Evolutionary conservation across 2,888 invertebrate species (phyloP), one percentile per base, ranked within the genome.

Genomic region (Platycheirus rosarum): DNA sequence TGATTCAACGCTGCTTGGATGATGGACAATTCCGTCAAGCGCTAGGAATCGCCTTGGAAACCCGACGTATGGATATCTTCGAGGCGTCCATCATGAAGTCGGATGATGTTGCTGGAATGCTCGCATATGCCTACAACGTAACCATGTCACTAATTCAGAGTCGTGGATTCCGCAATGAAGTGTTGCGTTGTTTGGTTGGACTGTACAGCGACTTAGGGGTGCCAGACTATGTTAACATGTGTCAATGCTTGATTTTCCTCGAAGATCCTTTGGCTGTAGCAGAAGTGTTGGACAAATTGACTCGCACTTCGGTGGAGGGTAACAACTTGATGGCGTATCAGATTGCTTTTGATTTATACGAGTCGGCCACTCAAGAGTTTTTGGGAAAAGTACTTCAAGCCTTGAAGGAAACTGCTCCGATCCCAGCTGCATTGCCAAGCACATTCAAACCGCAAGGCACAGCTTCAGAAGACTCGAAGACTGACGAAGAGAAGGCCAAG

Each of bases 211-310:
- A 96, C 69, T 92, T 98, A 40, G 94, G 95, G 20, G 95, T 96
- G 26, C 98, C 99, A 0, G 99, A 99, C 90, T 99, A 98, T 90
- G 98, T 99, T 14, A 98, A 97, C 90, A 98, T 99, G 95, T 98
- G 98, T 87, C 97, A 99, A 91, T 99, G 98, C 90, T 93, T 98
- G 73, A 99, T 99, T 86, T 98, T 98, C 90, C 91, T 99, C 51
- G 98, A 99, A 89, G 98, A 98, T 91, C 96, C 98, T 0, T 91
- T 95, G 14, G 95, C 97, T 26, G 98, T 98, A 0, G 98, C 98
- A 13, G 96, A 97, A 90, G 95, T 98, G 79, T 92, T 99, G 6
- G 97, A 98, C 88, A 96, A 95, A 90, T 92, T 99, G 0, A 95
- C 96, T 20, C 94, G 95, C 89, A 96, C 96, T 2, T 90, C 92